These are phyloP conservation scores for Zoanthus sansibaricus DNA, from an alignment of 92 coral and sea anemone genomes.

Conservation along the genomic window DNA sequence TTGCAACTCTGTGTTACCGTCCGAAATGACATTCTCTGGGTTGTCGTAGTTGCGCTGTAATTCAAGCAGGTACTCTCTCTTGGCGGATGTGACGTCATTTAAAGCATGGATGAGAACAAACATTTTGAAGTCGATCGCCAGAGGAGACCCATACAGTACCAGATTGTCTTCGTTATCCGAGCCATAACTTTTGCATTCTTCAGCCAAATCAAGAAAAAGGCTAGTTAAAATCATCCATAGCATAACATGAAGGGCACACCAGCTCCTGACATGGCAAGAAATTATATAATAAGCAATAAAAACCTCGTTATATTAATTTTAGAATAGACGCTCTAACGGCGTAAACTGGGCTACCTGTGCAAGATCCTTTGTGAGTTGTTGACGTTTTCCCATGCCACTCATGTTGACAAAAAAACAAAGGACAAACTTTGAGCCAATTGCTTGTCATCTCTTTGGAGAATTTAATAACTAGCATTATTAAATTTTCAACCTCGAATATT, in stretches of 20 bases:
- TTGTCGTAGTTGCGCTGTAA: background rate
- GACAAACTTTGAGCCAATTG: too few species aligned
- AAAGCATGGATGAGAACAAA: constrained; percentile 68
- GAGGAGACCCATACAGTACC: constrained; percentile 61
- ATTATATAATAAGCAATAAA: background rate
- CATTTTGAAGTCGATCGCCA: constrained; percentile 79
- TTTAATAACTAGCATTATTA: too few species aligned
- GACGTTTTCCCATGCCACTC: too few species aligned
- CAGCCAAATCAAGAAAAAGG: constrained; percentile 56
- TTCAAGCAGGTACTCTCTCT: constrained; percentile 52
- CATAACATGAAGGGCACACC: constrained; percentile 75
- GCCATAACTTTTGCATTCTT: constrained; percentile 59
- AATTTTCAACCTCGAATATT: too few species aligned
- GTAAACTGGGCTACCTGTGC: too few species aligned
- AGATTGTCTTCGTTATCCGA: constrained; percentile 50
- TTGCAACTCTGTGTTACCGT: too few species aligned
- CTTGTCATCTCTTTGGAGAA: too few species aligned
- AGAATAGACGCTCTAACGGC: too few species aligned
- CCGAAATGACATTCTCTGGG: too few species aligned
- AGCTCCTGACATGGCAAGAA: constrained; percentile 49
- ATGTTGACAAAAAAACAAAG: too few species aligned
- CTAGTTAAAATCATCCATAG: constrained; percentile 65
- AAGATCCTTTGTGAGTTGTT: too few species aligned
- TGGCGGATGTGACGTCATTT: constrained; percentile 57
- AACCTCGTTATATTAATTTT: too few species aligned